Conservation (phyloP, 2,888 invertebrate genomes). For the Catocala nupta region DNA sequence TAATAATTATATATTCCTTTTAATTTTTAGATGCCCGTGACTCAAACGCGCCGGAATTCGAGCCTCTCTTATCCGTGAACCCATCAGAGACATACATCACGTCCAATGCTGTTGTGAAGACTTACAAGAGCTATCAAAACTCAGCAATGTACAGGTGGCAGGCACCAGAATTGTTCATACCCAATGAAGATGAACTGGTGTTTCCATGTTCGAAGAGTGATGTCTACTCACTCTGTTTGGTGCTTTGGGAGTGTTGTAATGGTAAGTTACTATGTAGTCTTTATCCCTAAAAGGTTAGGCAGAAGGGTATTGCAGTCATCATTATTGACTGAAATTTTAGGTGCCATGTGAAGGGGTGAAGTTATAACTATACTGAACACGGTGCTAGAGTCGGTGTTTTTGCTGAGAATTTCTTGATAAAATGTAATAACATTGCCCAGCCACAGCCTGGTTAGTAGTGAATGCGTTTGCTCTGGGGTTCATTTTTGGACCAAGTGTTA, state of each 20-base stretch:
- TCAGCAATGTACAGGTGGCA: constrained; percentile 76
- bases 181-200: constrained; percentile 69
- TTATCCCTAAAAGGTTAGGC: too few relatives aligned
- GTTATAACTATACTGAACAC: too few relatives aligned
- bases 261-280: constrained; percentile 58
- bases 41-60: constrained; percentile 60
- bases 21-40: constrained; percentile 59
- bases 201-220: constrained; percentile 75
- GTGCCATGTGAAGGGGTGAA: too few relatives aligned
- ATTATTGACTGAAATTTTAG: too few relatives aligned
- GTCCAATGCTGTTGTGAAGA: constrained; percentile 62
- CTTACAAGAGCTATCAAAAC: constrained; percentile 60
- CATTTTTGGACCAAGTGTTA: too few relatives aligned
- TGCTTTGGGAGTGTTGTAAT: constrained; percentile 83
- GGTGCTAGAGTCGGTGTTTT: too few relatives aligned
- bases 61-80: constrained; percentile 71
- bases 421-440: too few relatives aligned
- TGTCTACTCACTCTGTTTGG: constrained; percentile 76
- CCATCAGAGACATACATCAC: constrained; percentile 71
- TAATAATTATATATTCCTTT: too few relatives aligned
- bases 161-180: constrained; percentile 78
- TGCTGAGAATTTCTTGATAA: too few relatives aligned
- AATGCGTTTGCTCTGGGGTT: too few relatives aligned
- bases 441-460: too few relatives aligned
- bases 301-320: too few relatives aligned